phyloP scores from a whole-genome alignment of 1,140 invertebrate genomes.

The Glomeris maerens region DNA sequence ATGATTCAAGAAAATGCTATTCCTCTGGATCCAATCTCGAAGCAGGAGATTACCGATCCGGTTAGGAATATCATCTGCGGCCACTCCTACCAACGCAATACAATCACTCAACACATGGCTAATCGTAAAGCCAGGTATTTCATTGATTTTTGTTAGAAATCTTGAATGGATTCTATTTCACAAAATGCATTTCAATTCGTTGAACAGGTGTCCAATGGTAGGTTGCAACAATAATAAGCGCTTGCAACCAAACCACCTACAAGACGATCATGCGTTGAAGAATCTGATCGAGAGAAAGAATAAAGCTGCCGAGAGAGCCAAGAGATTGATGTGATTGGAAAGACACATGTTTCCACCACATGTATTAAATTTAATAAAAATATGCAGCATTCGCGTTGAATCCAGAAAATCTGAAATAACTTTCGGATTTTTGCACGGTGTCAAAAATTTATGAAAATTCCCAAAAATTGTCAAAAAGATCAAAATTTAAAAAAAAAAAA shows the following conservation, averaged over 20 bases:
- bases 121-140: neutral
- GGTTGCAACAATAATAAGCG: neutral
- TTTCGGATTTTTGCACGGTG: too few species aligned
- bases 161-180: neutral
- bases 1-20: neutral
- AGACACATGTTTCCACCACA: neutral
- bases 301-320: neutral
- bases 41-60: constrained; percentile 3
- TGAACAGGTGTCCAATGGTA: constrained; percentile 1
- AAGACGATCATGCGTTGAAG: neutral
- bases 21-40: constrained; percentile 4
- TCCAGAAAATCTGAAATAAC: too few species aligned
- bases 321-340: neutral
- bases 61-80: neutral
- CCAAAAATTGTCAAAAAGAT: too few species aligned
- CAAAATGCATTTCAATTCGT: neutral
- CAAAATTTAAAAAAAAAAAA: too few species aligned
- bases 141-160: neutral
- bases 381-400: neutral
- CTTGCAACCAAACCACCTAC: neutral
- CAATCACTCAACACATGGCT: neutral
- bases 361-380: neutral
- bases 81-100: neutral
- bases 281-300: neutral
- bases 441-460: too few species aligned